A percentile compares a stretch with the other conserved stretches of the same genome.
Conservation (phyloP, 2,888 invertebrate genomes). For the Eugnorisma glareosa region DNA sequence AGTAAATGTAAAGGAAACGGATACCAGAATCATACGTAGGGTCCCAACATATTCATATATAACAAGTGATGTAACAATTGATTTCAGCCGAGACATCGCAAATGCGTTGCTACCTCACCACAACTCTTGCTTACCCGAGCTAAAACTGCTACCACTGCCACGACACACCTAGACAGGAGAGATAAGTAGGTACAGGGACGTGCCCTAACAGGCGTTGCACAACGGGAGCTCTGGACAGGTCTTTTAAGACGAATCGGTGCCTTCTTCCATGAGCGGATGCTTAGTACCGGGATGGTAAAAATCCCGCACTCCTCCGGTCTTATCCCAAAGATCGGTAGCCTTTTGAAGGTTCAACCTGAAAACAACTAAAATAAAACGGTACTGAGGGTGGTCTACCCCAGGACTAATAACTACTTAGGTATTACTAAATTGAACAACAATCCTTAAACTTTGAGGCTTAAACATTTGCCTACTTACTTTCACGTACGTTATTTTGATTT, state of each 20-base stretch:
- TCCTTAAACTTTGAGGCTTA: not conserved
- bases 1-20: no score
- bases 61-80: no score
- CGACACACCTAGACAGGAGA: no score
- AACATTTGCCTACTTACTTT: not conserved
- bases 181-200: not conserved
- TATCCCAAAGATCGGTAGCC: not conserved
- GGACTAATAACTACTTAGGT: not conserved
- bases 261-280: not conserved
- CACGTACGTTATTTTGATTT: not conserved
- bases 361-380: no score
- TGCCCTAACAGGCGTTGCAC: not conserved
- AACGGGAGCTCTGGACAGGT: not conserved
- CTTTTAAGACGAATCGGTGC: not conserved
- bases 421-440: not conserved
- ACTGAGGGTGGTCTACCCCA: not conserved
- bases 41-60: no score
- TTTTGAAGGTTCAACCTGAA: not conserved
- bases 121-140: no score
- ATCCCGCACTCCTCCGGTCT: not conserved
- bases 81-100: no score
- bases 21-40: no score
- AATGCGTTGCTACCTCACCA: no score
- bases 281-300: not conserved
- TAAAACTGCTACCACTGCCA: not conserved